phyloP scores from a whole-genome alignment of 2,888 invertebrate species.

The Patella ulyssiponensis region DNA sequence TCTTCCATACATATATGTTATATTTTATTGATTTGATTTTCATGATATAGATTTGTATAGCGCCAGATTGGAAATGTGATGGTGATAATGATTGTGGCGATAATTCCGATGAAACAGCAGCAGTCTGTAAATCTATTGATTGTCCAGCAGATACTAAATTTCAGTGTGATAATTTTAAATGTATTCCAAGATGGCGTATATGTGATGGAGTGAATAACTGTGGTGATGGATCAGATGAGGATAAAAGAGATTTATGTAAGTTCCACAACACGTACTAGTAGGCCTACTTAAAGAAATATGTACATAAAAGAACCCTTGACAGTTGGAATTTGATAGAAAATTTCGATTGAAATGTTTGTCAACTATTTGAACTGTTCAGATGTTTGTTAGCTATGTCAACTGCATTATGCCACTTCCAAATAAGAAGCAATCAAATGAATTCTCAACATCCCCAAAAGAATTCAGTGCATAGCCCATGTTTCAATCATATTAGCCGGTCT shows the following conservation, averaged over 20 bases:
- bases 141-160: constrained; percentile 57
- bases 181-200: constrained; percentile 75
- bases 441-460: no score
- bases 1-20: no score
- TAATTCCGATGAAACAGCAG: constrained; percentile 66
- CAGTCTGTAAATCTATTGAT: constrained; percentile 54
- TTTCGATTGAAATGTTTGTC: background rate
- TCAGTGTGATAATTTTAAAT: constrained; percentile 65
- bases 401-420: no score
- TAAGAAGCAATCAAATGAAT: no score
- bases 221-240: constrained; percentile 77
- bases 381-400: no score
- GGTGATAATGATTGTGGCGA: constrained; percentile 70
- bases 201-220: constrained; percentile 88
- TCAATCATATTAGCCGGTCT: no score
- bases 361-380: no score
- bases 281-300: no score
- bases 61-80: constrained; percentile 64
- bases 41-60: constrained; percentile 77
- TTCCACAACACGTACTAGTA: background rate
- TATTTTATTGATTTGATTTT: background rate
- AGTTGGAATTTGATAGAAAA: background rate
- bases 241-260: constrained; percentile 18
- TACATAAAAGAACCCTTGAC: no score
- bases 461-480: no score